These are phyloP conservation scores for Petrocephalus sullivani DNA, from an alignment of 2,797 vertebrate genomes.

Conservation along the genomic window DNA sequence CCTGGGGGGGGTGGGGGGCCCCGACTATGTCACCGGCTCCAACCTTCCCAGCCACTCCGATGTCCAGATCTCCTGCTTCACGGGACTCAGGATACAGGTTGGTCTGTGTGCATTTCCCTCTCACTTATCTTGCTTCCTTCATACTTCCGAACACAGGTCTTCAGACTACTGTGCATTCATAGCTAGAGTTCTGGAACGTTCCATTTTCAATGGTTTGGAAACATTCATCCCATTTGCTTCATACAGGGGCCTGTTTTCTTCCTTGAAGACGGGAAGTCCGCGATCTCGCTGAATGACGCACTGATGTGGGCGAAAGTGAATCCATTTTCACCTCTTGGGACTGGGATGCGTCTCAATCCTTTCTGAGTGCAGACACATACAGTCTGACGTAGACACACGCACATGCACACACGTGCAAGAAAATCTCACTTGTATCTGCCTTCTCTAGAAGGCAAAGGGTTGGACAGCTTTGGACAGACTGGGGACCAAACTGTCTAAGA, in stretches of 20 bases:
- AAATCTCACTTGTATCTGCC: neutral
- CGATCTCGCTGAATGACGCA: slow-evolving; percentile 88
- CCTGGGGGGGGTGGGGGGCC: slow-evolving; percentile 65
- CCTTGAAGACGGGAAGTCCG: slow-evolving; percentile 91
- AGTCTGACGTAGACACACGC: neutral
- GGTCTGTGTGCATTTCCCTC: fast-evolving
- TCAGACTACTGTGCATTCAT: neutral
- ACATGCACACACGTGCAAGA: slow-evolving; percentile 3
- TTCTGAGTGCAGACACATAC: slow-evolving; percentile 63
- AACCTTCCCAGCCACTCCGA: slow-evolving; percentile 92
- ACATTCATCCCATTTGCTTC: neutral
- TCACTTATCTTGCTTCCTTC: neutral
- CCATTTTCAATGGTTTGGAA: neutral
- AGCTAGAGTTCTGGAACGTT: neutral
- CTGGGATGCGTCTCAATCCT: slow-evolving; percentile 88
- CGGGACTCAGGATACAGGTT: slow-evolving; percentile 89
- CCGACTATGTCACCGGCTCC: slow-evolving; percentile 86
- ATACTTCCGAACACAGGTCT: neutral
- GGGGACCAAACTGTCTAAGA: neutral
- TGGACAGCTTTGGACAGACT: neutral
- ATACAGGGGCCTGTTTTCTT: slow-evolving; percentile 84
- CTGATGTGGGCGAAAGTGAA: slow-evolving; percentile 99
- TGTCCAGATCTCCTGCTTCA: slow-evolving; percentile 84
- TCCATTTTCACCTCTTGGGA: slow-evolving; percentile 93
- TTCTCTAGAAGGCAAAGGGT: neutral